Conservation (phyloP, 1,140 invertebrate genomes). For the Plutomurus gul region DNA sequence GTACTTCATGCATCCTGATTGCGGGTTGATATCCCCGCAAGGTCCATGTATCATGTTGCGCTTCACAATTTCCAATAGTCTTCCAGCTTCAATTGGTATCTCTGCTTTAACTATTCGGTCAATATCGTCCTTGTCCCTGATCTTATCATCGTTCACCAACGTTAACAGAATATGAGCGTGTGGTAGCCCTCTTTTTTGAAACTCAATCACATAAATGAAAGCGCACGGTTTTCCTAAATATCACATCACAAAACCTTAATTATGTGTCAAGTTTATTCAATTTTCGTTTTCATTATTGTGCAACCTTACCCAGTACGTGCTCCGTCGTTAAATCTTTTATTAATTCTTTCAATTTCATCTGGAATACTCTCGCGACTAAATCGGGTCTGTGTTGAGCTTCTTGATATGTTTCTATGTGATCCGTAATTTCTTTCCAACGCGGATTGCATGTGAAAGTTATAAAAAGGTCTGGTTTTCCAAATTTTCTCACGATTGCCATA, state of each 20-base stretch:
- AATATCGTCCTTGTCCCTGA: constrained; percentile 45
- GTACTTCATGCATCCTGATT: constrained; percentile 54
- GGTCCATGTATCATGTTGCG: constrained; percentile 59
- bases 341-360: constrained; percentile 58
- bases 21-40: constrained; percentile 50
- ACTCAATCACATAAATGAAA: constrained; percentile 54
- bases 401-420: constrained; percentile 54
- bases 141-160: constrained; percentile 48
- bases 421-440: constrained; percentile 58
- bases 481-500: constrained; percentile 57
- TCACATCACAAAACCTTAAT: too few relatives aligned
- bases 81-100: constrained; percentile 57
- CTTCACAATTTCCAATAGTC: constrained; percentile 52
- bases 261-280: too few relatives aligned
- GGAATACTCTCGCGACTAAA: constrained; percentile 60
- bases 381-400: constrained; percentile 58
- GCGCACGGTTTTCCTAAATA: too few relatives aligned
- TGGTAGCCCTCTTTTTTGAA: constrained; percentile 57
- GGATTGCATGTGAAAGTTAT: constrained; percentile 61
- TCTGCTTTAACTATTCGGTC: constrained; percentile 59
- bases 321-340: constrained; percentile 47
- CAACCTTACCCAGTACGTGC: constrained; percentile 52
- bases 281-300: too few relatives aligned
- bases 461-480: constrained; percentile 59
- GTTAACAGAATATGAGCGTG: constrained; percentile 55